Evolutionary conservation across 2,797 vertebrate genomes (phyloP).

Genomic region (Podargus strigoides): DNA sequence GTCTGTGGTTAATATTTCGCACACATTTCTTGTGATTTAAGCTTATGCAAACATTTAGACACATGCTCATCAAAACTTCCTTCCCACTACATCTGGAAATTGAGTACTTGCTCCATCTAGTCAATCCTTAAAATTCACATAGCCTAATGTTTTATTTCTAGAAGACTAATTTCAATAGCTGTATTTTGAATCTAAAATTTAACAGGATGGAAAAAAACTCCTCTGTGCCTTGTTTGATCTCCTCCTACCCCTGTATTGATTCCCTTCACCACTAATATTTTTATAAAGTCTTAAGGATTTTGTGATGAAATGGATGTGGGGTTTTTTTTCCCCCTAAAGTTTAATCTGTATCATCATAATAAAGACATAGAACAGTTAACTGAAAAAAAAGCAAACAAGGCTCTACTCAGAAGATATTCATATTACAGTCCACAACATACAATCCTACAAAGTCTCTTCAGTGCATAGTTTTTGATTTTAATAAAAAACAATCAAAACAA

Average conservation of each 20-base stretch:
- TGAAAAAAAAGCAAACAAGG: background rate
- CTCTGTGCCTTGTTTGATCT: background rate
- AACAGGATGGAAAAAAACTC: background rate
- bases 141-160: background rate
- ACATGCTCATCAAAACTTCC: background rate
- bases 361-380: background rate
- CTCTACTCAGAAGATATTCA: background rate
- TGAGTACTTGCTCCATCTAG: background rate
- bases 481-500: background rate
- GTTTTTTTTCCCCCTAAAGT: background rate
- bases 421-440: background rate
- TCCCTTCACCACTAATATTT: background rate
- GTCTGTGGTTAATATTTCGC: background rate
- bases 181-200: background rate
- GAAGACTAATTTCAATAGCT: background rate
- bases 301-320: background rate
- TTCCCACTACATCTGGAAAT: background rate
- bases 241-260: background rate
- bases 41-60: background rate
- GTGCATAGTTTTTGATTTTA: background rate
- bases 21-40: background rate
- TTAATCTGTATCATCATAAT: background rate
- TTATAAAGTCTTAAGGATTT: background rate
- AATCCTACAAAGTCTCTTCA: background rate
- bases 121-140: background rate